phyloP scores from a whole-genome alignment of 2,797 vertebrate genomes.

The Danionella dracula region DNA sequence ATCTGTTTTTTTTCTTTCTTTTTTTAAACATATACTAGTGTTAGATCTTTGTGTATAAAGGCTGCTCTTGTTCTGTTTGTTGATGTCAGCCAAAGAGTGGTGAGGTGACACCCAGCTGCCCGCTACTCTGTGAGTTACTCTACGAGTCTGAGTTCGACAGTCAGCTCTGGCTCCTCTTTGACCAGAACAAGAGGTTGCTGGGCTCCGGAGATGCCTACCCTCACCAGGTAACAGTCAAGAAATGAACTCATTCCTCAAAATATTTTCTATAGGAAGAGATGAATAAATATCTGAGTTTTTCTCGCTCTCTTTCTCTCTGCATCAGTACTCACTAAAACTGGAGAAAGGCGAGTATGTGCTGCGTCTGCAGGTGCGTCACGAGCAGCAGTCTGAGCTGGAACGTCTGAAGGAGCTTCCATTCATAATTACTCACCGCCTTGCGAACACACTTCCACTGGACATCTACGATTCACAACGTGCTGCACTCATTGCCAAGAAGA shows the following conservation, averaged over 20 bases:
- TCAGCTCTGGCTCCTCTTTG: slow-evolving; percentile 96
- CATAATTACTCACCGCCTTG: slow-evolving; percentile 90
- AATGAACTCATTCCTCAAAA: no score
- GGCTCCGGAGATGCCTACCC: slow-evolving; percentile 97
- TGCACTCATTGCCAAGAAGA: slow-evolving; percentile 93
- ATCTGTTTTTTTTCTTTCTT: neutral
- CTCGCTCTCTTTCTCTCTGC: neutral
- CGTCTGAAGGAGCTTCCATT: slow-evolving; percentile 95
- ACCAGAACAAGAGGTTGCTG: slow-evolving; percentile 95
- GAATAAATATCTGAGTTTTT: no score
- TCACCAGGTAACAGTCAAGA: slow-evolving; percentile 78
- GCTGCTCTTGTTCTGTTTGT: neutral
- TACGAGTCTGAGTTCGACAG: slow-evolving; percentile 99
- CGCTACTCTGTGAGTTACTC: slow-evolving; percentile 88
- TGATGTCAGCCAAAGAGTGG: slow-evolving; percentile 86
- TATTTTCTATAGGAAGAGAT: no score
- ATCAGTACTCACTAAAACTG: slow-evolving; percentile 93
- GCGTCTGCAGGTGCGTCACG: slow-evolving; percentile 93
- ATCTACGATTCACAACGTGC: slow-evolving; percentile 89
- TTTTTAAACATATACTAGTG: neutral
- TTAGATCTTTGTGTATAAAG: no score
- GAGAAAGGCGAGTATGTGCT: slow-evolving; percentile 97
- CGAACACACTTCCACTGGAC: slow-evolving; percentile 87
- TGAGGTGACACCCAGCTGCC: slow-evolving; percentile 95
- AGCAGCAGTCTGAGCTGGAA: slow-evolving; percentile 90